These are phyloP conservation scores for Oscheius onirici DNA, from an alignment of 2,888 invertebrate genomes.

Conservation along the genomic window DNA sequence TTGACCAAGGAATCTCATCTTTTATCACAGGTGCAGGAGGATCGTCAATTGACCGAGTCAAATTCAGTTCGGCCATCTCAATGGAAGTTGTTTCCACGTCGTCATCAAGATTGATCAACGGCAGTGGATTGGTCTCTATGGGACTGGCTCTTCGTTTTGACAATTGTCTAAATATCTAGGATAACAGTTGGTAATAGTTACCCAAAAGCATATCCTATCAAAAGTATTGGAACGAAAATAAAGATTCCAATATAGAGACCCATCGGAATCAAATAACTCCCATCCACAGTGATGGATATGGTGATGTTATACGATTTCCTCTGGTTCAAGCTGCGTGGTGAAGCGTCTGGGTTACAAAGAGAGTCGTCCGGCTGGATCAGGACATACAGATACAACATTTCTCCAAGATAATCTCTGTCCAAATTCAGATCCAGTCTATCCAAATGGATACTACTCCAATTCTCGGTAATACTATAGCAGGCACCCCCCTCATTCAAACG, in stretches of 20 bases:
- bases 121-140: background rate
- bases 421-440: slow-evolving; percentile 11
- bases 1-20: background rate
- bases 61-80: background rate
- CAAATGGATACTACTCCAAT: too few relatives aligned
- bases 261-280: background rate
- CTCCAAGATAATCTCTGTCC: background rate
- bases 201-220: background rate
- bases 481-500: too few relatives aligned
- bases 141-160: background rate
- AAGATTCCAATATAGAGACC: background rate
- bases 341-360: slow-evolving; percentile 3
- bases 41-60: too few relatives aligned
- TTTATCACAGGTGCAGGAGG: too few relatives aligned
- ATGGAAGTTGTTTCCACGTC: too few relatives aligned
- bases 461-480: too few relatives aligned
- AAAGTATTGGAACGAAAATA: background rate
- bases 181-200: background rate
- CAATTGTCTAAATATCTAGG: background rate
- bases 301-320: background rate
- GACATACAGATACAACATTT: background rate
- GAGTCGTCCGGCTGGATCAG: slow-evolving; percentile 20
- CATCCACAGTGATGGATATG: background rate
- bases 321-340: background rate
- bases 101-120: background rate